These are phyloP conservation scores for Pseudochromis fuscus DNA, from an alignment of 2,797 vertebrate genomes.

Conservation along the genomic window DNA sequence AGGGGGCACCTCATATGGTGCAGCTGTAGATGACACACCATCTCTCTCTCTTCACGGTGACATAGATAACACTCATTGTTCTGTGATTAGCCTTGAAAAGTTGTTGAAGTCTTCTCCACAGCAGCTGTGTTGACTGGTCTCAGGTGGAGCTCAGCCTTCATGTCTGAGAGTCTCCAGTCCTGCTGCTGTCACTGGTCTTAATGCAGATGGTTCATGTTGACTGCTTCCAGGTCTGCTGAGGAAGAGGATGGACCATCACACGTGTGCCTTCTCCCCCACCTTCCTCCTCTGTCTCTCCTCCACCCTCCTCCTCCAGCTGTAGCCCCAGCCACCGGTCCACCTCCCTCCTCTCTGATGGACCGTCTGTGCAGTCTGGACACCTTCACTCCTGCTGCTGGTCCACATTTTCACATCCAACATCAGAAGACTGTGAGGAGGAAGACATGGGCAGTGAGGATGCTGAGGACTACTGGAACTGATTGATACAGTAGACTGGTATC, in stretches of 20 bases:
- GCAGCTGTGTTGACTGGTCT: too few relatives aligned
- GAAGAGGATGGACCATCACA: constrained; percentile 59
- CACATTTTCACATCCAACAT: neutral
- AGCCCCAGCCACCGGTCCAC: constrained; percentile 21
- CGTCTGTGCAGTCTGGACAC: constrained; percentile 20
- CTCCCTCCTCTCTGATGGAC: constrained; percentile 17
- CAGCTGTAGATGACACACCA: too few relatives aligned
- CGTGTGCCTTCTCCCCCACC: constrained; percentile 74
- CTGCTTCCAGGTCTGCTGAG: constrained; percentile 84
- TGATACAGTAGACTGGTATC: constrained; percentile 23
- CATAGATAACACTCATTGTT: too few relatives aligned
- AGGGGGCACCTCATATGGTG: too few relatives aligned
- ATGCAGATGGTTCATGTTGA: too few relatives aligned
- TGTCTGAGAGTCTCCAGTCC: too few relatives aligned
- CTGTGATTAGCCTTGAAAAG: too few relatives aligned
- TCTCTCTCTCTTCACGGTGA: too few relatives aligned
- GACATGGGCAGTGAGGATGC: neutral
- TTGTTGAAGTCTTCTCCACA: too few relatives aligned
- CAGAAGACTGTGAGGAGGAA: constrained; percentile 8
- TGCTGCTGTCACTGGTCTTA: neutral
- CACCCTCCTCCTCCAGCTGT: constrained; percentile 22
- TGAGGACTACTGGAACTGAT: constrained; percentile 30
- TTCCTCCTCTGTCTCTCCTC: constrained; percentile 31
- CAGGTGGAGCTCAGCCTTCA: too few relatives aligned
- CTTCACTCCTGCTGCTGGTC: neutral